These are phyloP conservation scores for Neelides folsomi DNA, from an alignment of 2,888 invertebrate species.

Conservation along the genomic window DNA sequence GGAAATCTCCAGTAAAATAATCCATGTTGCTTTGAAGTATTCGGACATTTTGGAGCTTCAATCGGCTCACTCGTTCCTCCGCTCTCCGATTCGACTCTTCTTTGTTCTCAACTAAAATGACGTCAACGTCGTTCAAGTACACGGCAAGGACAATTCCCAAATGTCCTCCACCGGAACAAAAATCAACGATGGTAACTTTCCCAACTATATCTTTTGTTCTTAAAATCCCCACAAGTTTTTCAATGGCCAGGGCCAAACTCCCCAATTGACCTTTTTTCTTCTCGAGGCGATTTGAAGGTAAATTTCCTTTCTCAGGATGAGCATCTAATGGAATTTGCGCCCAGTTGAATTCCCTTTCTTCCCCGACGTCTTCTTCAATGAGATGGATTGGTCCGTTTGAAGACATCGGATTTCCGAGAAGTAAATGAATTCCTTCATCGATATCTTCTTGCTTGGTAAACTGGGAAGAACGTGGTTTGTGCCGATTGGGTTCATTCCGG, in stretches of 20 bases:
- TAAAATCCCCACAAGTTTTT: conserved; percentile 1
- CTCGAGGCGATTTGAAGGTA: conserved; percentile 57
- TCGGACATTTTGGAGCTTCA: conserved; percentile 58
- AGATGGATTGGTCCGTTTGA: too few relatives aligned
- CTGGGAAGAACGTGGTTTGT: conserved; percentile 56
- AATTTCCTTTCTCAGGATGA: conserved; percentile 61
- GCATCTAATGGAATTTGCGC: conserved; percentile 54
- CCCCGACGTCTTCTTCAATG: not conserved
- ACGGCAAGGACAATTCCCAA: conserved; percentile 73
- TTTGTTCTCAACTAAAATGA: conserved; percentile 82
- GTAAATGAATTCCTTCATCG: conserved; percentile 38
- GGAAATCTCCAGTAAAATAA: conserved; percentile 62
- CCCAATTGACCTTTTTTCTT: conserved; percentile 78
- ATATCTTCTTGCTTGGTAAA: conserved; percentile 67
- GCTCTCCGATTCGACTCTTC: conserved; percentile 69
- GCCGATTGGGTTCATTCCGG: conserved; percentile 62
- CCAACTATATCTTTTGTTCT: conserved; percentile 1
- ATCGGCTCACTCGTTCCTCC: conserved; percentile 50
- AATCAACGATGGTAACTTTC: conserved; percentile 65
- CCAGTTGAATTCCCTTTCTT: conserved; percentile 46
- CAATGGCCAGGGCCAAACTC: conserved; percentile 56
- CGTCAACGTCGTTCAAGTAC: conserved; percentile 58
- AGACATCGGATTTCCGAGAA: not conserved
- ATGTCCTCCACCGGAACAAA: conserved; percentile 89
- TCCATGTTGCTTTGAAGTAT: conserved; percentile 80